These are phyloP conservation scores for Callopanchax toddi DNA, from an alignment of 2,113 vertebrate species.

Conservation along the genomic window DNA sequence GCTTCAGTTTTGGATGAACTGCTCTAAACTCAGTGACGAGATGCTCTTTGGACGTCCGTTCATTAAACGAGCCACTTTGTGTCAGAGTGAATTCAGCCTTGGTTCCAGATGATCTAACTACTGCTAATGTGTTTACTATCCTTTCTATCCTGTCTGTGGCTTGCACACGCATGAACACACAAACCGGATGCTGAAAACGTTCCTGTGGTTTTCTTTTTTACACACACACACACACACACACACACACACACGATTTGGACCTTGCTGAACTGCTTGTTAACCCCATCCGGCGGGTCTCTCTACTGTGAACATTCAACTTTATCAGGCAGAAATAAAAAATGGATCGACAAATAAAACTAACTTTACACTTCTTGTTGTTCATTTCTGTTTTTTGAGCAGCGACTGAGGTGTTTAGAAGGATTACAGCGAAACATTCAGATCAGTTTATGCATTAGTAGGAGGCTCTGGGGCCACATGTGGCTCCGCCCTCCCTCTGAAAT, in stretches of 20 bases:
- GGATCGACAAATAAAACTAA: conserved; percentile 67
- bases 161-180: conserved; percentile 28
- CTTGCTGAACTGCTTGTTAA: neutral
- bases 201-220: neutral
- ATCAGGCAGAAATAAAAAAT: conserved; percentile 61
- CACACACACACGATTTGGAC: too few relatives aligned
- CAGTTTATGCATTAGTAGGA: too few relatives aligned
- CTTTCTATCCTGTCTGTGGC: conserved; percentile 45
- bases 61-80: neutral
- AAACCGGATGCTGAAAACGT: conserved; percentile 6
- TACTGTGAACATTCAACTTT: conserved; percentile 35
- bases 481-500: too few relatives aligned
- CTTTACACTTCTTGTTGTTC: conserved; percentile 49
- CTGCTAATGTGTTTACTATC: conserved; percentile 10
- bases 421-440: too few relatives aligned
- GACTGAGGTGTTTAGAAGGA: too few relatives aligned
- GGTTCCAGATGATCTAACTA: conserved; percentile 8
- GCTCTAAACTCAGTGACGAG: neutral
- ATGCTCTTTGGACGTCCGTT: neutral
- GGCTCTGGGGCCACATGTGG: too few relatives aligned
- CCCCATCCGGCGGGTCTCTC: neutral
- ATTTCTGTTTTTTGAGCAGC: conserved; percentile 17
- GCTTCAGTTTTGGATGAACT: too few relatives aligned
- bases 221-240: too few relatives aligned
- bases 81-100: conserved; percentile 32